Percentiles rank a stretch among this genome's conserved stretches.
Evolutionary conservation across 2,888 invertebrate species (phyloP).

Genomic region (Patella pellucida): DNA sequence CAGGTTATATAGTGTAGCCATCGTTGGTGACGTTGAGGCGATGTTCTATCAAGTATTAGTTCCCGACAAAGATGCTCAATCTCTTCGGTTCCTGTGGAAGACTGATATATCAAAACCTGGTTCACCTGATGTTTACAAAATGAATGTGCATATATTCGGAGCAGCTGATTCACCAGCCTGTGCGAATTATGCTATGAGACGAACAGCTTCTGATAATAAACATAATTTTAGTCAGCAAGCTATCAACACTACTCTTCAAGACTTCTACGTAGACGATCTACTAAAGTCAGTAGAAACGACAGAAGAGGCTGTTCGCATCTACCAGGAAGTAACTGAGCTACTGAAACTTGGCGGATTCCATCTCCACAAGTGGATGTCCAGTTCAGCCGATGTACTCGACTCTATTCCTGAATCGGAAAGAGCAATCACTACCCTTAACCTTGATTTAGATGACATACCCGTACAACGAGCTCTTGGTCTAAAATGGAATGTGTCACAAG

Average conservation of each 20-base stretch:
- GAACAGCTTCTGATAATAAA: not conserved
- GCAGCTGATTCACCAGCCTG: slow-evolving; percentile 7
- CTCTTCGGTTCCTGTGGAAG: slow-evolving; percentile 10
- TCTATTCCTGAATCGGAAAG: not conserved
- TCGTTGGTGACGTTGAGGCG: slow-evolving; percentile 1
- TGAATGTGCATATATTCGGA: slow-evolving; percentile 14
- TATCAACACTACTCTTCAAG: not conserved
- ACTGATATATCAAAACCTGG: not conserved
- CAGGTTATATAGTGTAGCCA: not conserved
- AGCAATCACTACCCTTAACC: not conserved
- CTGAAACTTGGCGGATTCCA: slow-evolving; percentile 1
- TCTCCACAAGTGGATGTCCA: slow-evolving; percentile 2
- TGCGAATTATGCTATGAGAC: slow-evolving; percentile 14
- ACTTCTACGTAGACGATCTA: slow-evolving; percentile 8
- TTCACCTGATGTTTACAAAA: not conserved
- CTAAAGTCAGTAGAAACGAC: not conserved
- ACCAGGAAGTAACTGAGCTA: not conserved
- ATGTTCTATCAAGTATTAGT: slow-evolving; percentile 10
- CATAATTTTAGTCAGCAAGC: not conserved
- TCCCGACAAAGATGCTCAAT: not conserved
- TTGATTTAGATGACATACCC: slow-evolving; percentile 6
- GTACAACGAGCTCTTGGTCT: slow-evolving; percentile 15
- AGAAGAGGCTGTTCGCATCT: not conserved
- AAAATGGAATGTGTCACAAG: slow-evolving; percentile 7
- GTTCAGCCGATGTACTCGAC: not conserved